phyloP scores from a whole-genome alignment of 2,797 vertebrate species.

The Lagothrix lagotricha region DNA sequence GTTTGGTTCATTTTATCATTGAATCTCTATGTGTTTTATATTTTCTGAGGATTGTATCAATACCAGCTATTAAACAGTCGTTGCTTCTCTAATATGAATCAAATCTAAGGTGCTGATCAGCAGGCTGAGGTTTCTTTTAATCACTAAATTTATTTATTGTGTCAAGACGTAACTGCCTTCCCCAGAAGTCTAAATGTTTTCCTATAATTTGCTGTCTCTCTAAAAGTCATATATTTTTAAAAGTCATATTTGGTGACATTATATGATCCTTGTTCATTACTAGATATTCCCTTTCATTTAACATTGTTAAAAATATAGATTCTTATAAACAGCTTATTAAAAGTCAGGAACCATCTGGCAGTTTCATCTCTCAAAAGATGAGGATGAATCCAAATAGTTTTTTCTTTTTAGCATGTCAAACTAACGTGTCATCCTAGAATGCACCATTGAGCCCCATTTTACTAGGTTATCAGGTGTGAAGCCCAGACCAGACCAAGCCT shows the following conservation, averaged over 20 bases:
- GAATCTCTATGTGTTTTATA: not conserved
- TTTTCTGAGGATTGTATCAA: not conserved
- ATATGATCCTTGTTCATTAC: not conserved
- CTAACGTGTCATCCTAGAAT: not conserved
- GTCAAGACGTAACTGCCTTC: not conserved
- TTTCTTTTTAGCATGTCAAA: not conserved
- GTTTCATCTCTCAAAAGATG: not conserved
- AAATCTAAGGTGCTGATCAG: not conserved
- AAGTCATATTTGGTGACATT: not conserved
- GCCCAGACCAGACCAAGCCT: not conserved
- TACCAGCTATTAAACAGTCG: not conserved
- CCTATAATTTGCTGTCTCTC: not conserved
- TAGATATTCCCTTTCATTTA: not conserved
- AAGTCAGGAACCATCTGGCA: not conserved
- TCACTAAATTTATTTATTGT: not conserved
- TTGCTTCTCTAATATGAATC: not conserved
- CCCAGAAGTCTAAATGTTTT: not conserved
- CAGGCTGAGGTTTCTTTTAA: not conserved
- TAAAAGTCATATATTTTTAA: not conserved
- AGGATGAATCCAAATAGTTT: not conserved
- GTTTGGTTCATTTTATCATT: not conserved
- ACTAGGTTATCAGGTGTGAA: not conserved
- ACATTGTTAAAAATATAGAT: not conserved
- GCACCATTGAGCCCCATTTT: not conserved
- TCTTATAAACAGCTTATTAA: not conserved